phyloP scores from a whole-genome alignment of 1,140 invertebrate genomes.

The Cheumatopsyche charites region DNA sequence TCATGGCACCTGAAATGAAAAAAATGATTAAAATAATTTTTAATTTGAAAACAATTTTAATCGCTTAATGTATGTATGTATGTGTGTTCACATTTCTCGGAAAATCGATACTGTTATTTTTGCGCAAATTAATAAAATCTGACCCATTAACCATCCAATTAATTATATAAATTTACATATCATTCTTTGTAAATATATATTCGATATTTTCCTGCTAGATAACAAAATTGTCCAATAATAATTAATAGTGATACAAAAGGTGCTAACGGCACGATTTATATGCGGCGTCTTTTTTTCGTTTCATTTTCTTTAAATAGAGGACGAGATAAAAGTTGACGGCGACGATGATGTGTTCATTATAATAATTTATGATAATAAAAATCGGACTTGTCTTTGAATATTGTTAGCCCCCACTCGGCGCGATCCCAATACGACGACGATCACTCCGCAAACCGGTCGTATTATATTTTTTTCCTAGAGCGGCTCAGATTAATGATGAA shows the following conservation, averaged over 20 bases:
- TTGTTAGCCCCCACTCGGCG: constrained; percentile 16
- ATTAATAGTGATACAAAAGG: constrained; percentile 18
- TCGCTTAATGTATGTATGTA: not conserved
- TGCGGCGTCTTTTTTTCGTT: not conserved
- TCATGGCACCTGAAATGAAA: constrained; percentile 15
- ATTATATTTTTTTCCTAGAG: constrained; percentile 38
- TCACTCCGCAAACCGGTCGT: constrained; percentile 29
- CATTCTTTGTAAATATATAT: too few relatives aligned
- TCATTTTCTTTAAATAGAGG: constrained; percentile 7
- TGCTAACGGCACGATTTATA: constrained; percentile 17
- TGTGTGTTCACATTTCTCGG: not conserved
- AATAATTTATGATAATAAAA: constrained; percentile 28
- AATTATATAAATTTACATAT: too few relatives aligned
- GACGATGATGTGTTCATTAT: constrained; percentile 28
- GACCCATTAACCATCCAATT: too few relatives aligned
- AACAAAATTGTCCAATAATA: not conserved
- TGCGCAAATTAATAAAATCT: too few relatives aligned
- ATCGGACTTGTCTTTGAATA: constrained; percentile 17
- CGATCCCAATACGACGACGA: constrained; percentile 24
- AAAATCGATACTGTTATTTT: too few relatives aligned
- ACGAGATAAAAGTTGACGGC: constrained; percentile 25
- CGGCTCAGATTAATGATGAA: constrained; percentile 44
- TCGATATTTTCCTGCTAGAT: too few relatives aligned
- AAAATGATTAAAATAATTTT: not conserved
- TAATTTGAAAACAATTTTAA: not conserved